Conservation (phyloP, 2,797 vertebrate species). For the Tangara arthus region DNA sequence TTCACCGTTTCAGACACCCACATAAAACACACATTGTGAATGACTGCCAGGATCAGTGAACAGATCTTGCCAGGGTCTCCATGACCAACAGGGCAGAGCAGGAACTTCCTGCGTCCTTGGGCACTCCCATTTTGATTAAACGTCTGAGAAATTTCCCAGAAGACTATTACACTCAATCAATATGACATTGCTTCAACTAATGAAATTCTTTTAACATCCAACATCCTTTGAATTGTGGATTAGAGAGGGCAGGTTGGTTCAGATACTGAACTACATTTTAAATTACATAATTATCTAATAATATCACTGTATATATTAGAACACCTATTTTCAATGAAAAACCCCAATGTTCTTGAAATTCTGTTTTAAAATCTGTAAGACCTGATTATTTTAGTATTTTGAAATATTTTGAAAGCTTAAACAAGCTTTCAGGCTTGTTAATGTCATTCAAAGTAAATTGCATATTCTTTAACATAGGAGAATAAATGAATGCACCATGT, state of each 20-base stretch:
- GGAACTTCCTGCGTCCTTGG: not conserved
- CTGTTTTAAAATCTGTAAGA: not conserved
- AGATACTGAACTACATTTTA: slow-evolving; percentile 20
- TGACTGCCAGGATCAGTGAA: not conserved
- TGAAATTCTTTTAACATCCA: slow-evolving; percentile 58
- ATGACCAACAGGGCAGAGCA: not conserved
- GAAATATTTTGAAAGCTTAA: slow-evolving; percentile 33
- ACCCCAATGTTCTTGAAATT: not conserved
- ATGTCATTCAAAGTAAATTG: slow-evolving; percentile 16
- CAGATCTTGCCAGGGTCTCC: not conserved
- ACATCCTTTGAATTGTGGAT: slow-evolving; percentile 44
- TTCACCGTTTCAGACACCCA: not conserved
- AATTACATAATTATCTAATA: slow-evolving; percentile 48
- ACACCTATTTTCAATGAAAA: slow-evolving; percentile 13
- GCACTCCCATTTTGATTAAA: slow-evolving; percentile 54
- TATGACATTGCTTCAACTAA: slow-evolving; percentile 50
- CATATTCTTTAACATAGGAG: not conserved
- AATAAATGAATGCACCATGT: not conserved
- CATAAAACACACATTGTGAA: not conserved
- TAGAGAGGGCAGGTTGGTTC: slow-evolving; percentile 23
- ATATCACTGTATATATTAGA: not conserved
- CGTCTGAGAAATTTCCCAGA: slow-evolving; percentile 50
- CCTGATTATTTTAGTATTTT: not conserved
- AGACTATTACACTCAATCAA: slow-evolving; percentile 56
- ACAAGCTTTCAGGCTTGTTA: slow-evolving; percentile 7